phyloP scores from a whole-genome alignment of 2,888 invertebrate species.

The Gerris lacustris region DNA sequence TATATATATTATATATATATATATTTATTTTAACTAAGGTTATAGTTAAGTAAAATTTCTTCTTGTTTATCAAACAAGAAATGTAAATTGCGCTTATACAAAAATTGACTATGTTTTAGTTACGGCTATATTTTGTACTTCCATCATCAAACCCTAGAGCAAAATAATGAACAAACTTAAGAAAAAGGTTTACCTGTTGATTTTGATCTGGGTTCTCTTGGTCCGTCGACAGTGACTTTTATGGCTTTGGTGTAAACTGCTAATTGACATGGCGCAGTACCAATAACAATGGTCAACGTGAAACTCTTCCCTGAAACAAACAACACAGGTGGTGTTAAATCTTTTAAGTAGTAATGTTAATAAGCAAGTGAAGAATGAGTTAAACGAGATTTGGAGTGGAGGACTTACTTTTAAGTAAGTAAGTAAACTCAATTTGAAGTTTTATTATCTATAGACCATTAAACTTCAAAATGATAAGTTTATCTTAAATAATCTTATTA shows the following conservation, averaged over 20 bases:
- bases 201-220: slow-evolving; percentile 91
- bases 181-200: slow-evolving; percentile 61
- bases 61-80: no score
- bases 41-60: neutral
- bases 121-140: no score
- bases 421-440: no score
- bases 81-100: no score
- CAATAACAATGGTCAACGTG: slow-evolving; percentile 86
- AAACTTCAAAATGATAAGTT: no score
- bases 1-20: neutral
- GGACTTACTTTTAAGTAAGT: no score
- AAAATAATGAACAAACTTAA: neutral
- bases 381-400: neutral
- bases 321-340: slow-evolving; percentile 14
- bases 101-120: no score
- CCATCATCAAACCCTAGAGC: neutral
- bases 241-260: slow-evolving; percentile 93
- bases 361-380: neutral
- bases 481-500: no score
- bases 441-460: no score
- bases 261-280: slow-evolving; percentile 64
- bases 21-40: neutral
- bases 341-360: slow-evolving; percentile 8
- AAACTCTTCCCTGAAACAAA: slow-evolving; percentile 67
- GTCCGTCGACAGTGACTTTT: slow-evolving; percentile 98